Evolutionary conservation across 2,888 invertebrate species (phyloP), one percentile per base, ranked within the genome.

Genomic region (Resseliella maxima): DNA sequence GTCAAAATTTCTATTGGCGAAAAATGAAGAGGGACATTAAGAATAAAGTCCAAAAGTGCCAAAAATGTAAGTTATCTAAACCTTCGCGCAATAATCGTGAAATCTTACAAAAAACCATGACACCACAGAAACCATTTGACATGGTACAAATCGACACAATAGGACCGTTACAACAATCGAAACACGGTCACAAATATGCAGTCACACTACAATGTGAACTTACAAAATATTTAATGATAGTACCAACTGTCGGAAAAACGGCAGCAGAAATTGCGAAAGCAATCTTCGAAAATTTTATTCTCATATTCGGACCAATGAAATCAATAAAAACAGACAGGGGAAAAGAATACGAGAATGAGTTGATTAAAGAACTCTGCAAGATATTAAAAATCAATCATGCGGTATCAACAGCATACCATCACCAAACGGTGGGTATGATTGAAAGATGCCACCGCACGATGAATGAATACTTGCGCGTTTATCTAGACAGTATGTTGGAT

Each of bases 231-330:
- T n/a, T 87, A n/a, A 45, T 86, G 0, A 64, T 45, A 54, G 85
- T 87, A 18, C 86, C 87, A 31, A 83, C 86, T 41, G 18, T 1
- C 36, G 35, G 41, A 15, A 87, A 87, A 72, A 46, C 46, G 36
- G 83, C 86, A 10, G 85, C 24, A 15, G 85, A 45, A 15, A 81
- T 87, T 86, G 87, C 87, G 18, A 86, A 85, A 85, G 87, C 87
- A 38, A 86, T 87, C 85, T 85, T 87, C 41, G 86, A 88, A 59
- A 46, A 87, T 86, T 87, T 87, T 86, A 85, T 88, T n/a, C 86
- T 87, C 46, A 87, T 72, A 24, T 87, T 86, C 31, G 87, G 87
- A 41, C 86, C 85, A 18, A 86, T 86, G n/a, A 86, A 86, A 86
- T 18, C 85, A 59, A 46, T 87, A 0, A n/a, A 54, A 31, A 87